Evolutionary conservation across 2,888 invertebrate genomes (phyloP).

Genomic region (Hyposoter dolosus): DNA sequence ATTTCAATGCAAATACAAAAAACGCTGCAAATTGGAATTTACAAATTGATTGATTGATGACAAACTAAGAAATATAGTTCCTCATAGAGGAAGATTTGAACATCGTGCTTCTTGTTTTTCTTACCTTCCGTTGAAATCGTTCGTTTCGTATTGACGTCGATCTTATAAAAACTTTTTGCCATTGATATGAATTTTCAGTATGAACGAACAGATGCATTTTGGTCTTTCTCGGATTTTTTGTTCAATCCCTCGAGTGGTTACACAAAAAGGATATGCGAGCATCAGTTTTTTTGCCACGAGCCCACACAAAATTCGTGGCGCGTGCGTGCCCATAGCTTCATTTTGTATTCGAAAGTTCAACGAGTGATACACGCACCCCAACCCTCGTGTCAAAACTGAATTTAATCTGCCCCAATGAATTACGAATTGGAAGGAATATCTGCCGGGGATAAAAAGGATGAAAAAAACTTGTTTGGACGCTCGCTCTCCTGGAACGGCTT

Average conservation of each 20-base stretch:
- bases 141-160: not conserved
- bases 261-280: conserved; percentile 38
- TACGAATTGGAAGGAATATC: conserved; percentile 19
- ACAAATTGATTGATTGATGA: too few species aligned
- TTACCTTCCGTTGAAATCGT: not conserved
- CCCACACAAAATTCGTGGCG: conserved; percentile 13
- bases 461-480: conserved; percentile 47
- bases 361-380: conserved; percentile 13
- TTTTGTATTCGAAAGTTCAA: conserved; percentile 8
- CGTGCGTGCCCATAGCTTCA: conserved; percentile 25
- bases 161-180: not conserved
- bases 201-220: conserved; percentile 43
- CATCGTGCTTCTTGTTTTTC: too few species aligned
- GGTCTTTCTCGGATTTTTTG: conserved; percentile 26
- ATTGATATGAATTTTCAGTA: conserved; percentile 13
- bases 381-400: conserved; percentile 34
- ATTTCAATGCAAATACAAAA: too few species aligned
- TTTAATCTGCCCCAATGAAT: conserved; percentile 36
- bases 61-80: too few species aligned
- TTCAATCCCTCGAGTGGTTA: conserved; percentile 4
- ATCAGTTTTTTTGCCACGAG: conserved; percentile 33
- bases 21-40: too few species aligned
- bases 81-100: too few species aligned
- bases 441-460: not conserved
- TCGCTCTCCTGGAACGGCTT: conserved; percentile 52